These are phyloP conservation scores for Noctuana brunneofusca DNA, from an alignment of 2,888 invertebrate species.

Conservation along the genomic window DNA sequence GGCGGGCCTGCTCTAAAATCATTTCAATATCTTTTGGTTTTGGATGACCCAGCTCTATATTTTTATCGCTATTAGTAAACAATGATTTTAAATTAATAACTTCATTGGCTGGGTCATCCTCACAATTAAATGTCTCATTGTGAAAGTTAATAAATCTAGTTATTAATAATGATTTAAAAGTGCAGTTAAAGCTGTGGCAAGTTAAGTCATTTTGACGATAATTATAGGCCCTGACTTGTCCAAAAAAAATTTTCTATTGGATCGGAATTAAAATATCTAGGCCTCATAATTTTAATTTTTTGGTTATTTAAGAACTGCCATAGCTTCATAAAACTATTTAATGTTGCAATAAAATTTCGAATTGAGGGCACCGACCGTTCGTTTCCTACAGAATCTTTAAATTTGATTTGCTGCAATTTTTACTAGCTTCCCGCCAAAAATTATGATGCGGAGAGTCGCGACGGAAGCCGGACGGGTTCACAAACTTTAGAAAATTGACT, in stretches of 20 bases:
- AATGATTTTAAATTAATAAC: not conserved
- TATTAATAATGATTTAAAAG: not conserved
- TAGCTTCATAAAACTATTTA: not conserved
- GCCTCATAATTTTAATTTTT: not conserved
- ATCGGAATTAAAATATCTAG: not conserved
- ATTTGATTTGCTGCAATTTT: not conserved
- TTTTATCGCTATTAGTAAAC: not conserved
- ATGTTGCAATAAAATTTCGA: not conserved
- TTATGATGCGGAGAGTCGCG: too few relatives aligned
- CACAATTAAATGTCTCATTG: not conserved
- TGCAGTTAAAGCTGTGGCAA: not conserved
- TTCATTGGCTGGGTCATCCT: not conserved
- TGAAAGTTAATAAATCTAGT: not conserved
- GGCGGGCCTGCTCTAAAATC: not conserved
- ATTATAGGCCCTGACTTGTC: not conserved
- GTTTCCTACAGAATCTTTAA: not conserved
- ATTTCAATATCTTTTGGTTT: not conserved
- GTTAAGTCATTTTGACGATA: not conserved
- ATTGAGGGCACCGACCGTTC: not conserved
- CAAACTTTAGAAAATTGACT: too few relatives aligned
- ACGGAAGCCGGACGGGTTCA: too few relatives aligned
- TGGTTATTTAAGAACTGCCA: not conserved
- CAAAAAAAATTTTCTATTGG: slow-evolving; percentile 1
- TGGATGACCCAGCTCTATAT: not conserved
- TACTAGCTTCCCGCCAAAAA: not conserved